Conservation (phyloP, 2,113 vertebrate genomes). For the Macquaria australasica region DNA sequence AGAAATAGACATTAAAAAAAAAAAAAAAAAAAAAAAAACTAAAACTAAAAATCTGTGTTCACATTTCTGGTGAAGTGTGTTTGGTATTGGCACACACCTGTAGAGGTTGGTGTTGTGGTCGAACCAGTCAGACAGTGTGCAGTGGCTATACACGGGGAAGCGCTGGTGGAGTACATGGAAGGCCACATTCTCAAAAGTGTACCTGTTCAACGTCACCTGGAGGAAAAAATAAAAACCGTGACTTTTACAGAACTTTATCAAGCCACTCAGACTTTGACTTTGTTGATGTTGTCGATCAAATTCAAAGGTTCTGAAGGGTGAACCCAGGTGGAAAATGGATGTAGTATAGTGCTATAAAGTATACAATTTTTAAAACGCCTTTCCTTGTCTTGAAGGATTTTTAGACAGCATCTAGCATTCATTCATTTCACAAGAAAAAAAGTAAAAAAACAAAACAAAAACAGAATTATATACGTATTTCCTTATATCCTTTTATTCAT, state of each 20-base stretch:
- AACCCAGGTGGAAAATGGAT: background rate
- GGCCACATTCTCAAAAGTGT: conserved; percentile 97
- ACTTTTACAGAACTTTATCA: background rate
- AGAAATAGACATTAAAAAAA: too few species aligned
- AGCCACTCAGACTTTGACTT: background rate
- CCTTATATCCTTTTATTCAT: too few species aligned
- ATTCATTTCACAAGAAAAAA: too few species aligned
- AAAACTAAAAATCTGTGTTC: too few species aligned
- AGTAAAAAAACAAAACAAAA: too few species aligned
- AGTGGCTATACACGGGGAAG: conserved; percentile 92
- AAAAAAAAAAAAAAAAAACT: too few species aligned
- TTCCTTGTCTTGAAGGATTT: background rate
- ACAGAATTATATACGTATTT: too few species aligned
- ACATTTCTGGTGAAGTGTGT: background rate
- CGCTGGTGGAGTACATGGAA: conserved; percentile 98
- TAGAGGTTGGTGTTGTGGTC: conserved; percentile 93
- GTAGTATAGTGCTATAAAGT: background rate
- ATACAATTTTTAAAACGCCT: background rate
- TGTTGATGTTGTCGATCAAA: background rate
- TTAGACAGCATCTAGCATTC: too few species aligned
- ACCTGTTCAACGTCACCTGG: conserved; percentile 94
- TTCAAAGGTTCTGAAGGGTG: background rate
- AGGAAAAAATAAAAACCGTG: conserved; percentile 28
- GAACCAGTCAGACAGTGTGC: conserved; percentile 97
- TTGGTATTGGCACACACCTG: conserved; percentile 83